phyloP scores from a whole-genome alignment of 2,888 invertebrate genomes.

The Cinara cedri region DNA sequence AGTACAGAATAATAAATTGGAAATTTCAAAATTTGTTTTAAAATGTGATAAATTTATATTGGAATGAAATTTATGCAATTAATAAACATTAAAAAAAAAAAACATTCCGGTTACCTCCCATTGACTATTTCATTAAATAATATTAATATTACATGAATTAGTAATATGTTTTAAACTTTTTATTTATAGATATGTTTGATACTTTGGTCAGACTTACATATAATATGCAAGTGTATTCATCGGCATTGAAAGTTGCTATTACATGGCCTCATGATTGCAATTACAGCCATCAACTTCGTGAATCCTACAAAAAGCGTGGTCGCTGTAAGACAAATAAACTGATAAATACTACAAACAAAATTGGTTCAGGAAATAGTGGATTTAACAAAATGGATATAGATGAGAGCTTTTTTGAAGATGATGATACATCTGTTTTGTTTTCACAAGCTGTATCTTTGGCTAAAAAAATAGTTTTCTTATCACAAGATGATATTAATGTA shows the following conservation, averaged over 20 bases:
- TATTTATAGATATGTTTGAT: slow-evolving; percentile 40
- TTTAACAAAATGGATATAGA: slow-evolving; percentile 1
- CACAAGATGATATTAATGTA: background rate
- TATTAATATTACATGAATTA: background rate
- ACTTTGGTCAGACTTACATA: slow-evolving; percentile 37
- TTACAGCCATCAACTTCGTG: background rate
- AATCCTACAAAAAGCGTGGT: background rate
- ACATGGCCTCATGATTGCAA: slow-evolving; percentile 10
- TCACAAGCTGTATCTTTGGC: slow-evolving; percentile 24
- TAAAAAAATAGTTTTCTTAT: slow-evolving; percentile 31
- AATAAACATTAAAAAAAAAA: background rate
- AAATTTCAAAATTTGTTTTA: background rate
- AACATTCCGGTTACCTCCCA: too few species aligned
- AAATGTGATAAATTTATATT: background rate
- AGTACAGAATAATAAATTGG: background rate
- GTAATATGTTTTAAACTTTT: background rate
- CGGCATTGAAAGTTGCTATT: slow-evolving; percentile 33
- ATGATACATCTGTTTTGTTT: background rate
- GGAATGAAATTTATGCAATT: background rate
- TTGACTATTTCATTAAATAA: too few species aligned
- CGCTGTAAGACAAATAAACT: background rate
- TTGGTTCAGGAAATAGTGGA: too few species aligned
- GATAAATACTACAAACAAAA: too few species aligned
- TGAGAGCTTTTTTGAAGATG: background rate
- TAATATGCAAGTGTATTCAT: slow-evolving; percentile 34